These are phyloP conservation scores for Campoletis raptor DNA, from an alignment of 2,888 invertebrate species.

Conservation along the genomic window DNA sequence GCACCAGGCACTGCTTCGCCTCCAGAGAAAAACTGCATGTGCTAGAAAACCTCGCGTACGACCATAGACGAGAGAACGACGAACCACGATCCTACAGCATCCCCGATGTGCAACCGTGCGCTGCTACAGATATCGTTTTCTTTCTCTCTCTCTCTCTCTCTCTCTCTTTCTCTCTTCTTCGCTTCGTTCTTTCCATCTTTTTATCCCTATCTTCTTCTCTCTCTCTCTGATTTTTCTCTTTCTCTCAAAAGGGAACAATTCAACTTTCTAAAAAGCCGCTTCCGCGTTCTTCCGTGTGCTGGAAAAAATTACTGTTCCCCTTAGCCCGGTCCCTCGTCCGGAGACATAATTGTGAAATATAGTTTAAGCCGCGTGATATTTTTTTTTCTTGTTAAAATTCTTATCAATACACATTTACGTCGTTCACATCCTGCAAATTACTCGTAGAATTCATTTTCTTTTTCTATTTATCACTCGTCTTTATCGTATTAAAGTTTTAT, in stretches of 20 bases:
- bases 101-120: conserved; percentile 65
- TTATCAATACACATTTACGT: not conserved
- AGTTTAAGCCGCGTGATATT: conserved; percentile 19
- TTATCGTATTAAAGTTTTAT: not conserved
- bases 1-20: conserved; percentile 39
- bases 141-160: conserved; percentile 26
- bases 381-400: conserved; percentile 4
- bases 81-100: conserved; percentile 36
- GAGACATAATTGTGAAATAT: conserved; percentile 22
- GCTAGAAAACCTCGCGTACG: conserved; percentile 25
- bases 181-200: conserved; percentile 11
- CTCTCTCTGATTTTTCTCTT: not conserved
- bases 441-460: not conserved
- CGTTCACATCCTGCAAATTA: not conserved
- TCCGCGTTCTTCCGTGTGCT: conserved; percentile 56
- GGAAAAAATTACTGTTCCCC: conserved; percentile 60
- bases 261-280: conserved; percentile 66
- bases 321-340: conserved; percentile 19
- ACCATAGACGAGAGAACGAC: conserved; percentile 51
- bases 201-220: conserved; percentile 12
- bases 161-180: conserved; percentile 27
- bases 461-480: not conserved
- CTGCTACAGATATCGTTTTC: conserved; percentile 38
- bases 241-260: conserved; percentile 60
- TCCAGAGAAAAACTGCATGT: conserved; percentile 57